phyloP scores from a whole-genome alignment of 2,113 vertebrate species.

The Rynchops niger region DNA sequence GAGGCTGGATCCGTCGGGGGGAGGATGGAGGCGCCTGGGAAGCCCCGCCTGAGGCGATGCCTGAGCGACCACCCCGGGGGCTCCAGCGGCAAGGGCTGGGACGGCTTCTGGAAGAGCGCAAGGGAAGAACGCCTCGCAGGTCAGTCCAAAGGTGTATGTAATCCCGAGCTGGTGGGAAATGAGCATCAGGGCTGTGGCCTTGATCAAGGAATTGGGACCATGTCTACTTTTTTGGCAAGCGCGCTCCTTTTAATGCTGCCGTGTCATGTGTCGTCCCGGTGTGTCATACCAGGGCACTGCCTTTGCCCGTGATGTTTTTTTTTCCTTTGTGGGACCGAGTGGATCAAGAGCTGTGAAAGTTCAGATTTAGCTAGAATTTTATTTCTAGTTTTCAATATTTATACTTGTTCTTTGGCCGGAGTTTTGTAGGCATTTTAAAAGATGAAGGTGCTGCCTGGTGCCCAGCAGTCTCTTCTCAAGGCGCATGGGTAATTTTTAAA shows the following conservation, averaged over 20 bases:
- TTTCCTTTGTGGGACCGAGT: background rate
- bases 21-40: conserved; percentile 58
- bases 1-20: fast-evolving
- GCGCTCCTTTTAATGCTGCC: fast-evolving
- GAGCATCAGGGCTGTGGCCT: background rate
- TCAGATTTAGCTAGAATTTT: background rate
- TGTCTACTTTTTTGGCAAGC: background rate
- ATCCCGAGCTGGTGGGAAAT: background rate
- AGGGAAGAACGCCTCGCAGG: conserved; percentile 81
- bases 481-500: background rate
- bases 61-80: conserved; percentile 82
- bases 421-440: background rate
- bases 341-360: background rate
- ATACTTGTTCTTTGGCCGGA: background rate
- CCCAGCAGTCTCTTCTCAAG: background rate
- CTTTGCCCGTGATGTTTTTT: background rate
- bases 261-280: fast-evolving
- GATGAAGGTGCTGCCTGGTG: fast-evolving
- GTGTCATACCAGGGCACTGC: fast-evolving
- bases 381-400: background rate
- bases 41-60: conserved; percentile 73
- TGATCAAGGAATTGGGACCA: background rate
- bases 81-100: conserved; percentile 80
- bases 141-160: conserved; percentile 27
- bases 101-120: conserved; percentile 81